phyloP scores from a whole-genome alignment of 1,140 invertebrate genomes.

The Chelonus insularis region DNA sequence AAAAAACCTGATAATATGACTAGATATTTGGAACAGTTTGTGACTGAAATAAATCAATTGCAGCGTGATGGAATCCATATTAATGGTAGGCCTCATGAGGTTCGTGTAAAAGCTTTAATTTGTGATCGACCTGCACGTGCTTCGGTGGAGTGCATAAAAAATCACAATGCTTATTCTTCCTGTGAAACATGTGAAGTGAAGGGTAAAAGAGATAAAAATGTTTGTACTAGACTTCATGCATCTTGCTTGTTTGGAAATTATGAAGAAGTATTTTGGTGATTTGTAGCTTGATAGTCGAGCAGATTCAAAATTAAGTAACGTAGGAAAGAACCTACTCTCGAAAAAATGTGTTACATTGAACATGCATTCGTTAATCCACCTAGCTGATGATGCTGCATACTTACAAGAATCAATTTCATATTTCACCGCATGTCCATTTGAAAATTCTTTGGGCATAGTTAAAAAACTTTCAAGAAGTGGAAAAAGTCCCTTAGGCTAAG shows the following conservation, averaged over 20 bases:
- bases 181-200: slow-evolving; percentile 24
- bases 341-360: not conserved
- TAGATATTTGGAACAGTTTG: slow-evolving; percentile 18
- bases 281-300: slow-evolving; percentile 25
- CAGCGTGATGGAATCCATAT: not conserved
- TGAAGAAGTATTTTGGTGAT: slow-evolving; percentile 32
- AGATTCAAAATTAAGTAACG: not conserved
- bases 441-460: not conserved
- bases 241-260: slow-evolving; percentile 34
- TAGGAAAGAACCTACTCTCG: not conserved
- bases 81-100: not conserved
- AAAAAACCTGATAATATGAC: slow-evolving; percentile 17
- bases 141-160: slow-evolving; percentile 15
- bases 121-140: slow-evolving; percentile 26
- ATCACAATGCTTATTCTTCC: slow-evolving; percentile 4
- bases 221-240: slow-evolving; percentile 39
- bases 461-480: not conserved
- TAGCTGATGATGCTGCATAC: not conserved
- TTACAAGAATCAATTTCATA: not conserved
- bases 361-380: not conserved
- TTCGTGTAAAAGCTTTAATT: slow-evolving; percentile 16
- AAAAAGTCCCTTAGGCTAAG: not conserved
- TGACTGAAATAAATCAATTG: slow-evolving; percentile 19
- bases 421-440: not conserved
- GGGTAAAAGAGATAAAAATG: slow-evolving; percentile 15